Percentiles rank a stretch among this genome's conserved stretches.
These are phyloP conservation scores for Thecophora atra DNA, from an alignment of 2,888 invertebrate species.

Conservation along the genomic window DNA sequence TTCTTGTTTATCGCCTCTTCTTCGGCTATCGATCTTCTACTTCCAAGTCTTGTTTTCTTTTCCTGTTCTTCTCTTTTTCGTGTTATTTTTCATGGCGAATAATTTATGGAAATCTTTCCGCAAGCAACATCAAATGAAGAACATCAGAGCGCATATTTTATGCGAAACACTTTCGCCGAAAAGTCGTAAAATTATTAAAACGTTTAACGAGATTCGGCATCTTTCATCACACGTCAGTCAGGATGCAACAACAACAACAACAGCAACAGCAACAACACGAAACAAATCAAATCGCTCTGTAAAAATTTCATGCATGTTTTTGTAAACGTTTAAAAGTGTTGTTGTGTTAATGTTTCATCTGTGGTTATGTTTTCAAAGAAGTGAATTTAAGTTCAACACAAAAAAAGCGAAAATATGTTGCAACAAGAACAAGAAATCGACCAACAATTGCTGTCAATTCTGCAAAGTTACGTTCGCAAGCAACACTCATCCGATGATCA, in stretches of 20 bases:
- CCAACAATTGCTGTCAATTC: too few relatives aligned
- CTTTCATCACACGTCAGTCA: conserved; percentile 51
- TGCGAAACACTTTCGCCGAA: conserved; percentile 55
- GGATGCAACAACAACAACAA: not conserved
- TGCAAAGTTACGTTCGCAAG: too few relatives aligned
- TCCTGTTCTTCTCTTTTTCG: not conserved
- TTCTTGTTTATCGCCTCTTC: not conserved
- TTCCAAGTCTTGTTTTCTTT: not conserved
- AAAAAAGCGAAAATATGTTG: too few relatives aligned
- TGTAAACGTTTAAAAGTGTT: not conserved
- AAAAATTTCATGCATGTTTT: conserved; percentile 13
- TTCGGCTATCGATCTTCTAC: not conserved
- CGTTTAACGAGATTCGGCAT: conserved; percentile 60
- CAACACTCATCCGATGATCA: too few relatives aligned
- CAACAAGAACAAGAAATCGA: too few relatives aligned
- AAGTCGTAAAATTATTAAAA: conserved; percentile 59
- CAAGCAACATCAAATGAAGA: conserved; percentile 12
- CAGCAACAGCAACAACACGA: not conserved
- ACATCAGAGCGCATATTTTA: conserved; percentile 8
- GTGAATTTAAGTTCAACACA: too few relatives aligned
- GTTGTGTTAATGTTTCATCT: too few relatives aligned
- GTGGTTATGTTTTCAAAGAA: too few relatives aligned
- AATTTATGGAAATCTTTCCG: not conserved
- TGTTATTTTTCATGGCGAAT: conserved; percentile 8
- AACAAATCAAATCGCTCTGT: not conserved